Conservation (phyloP, 2,113 vertebrate species). For the Dasyornis broadbenti region DNA sequence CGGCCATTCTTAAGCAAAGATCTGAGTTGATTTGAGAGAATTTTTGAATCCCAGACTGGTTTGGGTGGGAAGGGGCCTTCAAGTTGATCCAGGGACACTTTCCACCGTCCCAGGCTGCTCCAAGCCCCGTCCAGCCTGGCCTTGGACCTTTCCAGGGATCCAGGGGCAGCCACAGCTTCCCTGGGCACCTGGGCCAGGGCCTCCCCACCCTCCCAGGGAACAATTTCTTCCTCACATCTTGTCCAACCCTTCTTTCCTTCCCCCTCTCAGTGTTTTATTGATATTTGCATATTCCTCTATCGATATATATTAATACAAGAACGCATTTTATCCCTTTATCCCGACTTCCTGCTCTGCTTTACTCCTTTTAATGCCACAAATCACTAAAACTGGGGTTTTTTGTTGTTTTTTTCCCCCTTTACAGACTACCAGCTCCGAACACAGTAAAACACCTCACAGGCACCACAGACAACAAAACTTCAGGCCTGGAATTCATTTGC, state of each 20-base stretch:
- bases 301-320: neutral
- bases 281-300: neutral
- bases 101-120: neutral
- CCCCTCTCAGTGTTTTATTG: neutral
- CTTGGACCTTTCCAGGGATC: neutral
- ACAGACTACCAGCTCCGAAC: conserved; percentile 83
- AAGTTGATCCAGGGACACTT: neutral
- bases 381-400: rapidly evolving
- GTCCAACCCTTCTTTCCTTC: neutral
- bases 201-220: neutral
- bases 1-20: neutral
- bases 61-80: neutral
- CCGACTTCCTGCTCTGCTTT: neutral
- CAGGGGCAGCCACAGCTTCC: neutral
- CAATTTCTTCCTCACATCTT: neutral
- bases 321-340: neutral
- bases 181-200: neutral
- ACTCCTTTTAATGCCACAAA: neutral
- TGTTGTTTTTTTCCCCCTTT: neutral
- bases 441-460: conserved; percentile 40
- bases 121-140: neutral
- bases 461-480: neutral
- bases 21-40: neutral
- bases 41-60: neutral
- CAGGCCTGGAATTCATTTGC: neutral